Percentiles rank a stretch among this genome's conserved stretches.
These are phyloP conservation scores for Lepidurus packardi DNA, from an alignment of 1,140 invertebrate species.

Conservation along the genomic window DNA sequence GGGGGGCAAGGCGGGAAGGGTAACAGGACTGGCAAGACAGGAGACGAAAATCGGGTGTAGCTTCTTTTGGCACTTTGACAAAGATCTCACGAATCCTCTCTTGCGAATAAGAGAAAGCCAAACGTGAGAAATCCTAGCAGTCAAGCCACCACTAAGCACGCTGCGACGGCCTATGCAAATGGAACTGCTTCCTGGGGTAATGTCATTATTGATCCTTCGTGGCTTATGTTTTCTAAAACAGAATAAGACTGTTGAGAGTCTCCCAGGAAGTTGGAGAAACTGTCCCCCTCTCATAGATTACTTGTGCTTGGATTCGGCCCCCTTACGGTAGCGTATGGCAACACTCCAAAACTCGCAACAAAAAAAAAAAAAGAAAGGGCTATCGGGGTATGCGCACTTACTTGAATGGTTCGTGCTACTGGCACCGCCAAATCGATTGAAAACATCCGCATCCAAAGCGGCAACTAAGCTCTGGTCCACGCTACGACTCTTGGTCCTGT, in stretches of 20 bases:
- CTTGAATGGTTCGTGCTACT: not conserved
- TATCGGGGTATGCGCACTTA: not conserved
- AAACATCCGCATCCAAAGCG: constrained; percentile 72
- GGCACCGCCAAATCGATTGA: constrained; percentile 60
- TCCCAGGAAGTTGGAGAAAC: too few relatives aligned
- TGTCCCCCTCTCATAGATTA: too few relatives aligned
- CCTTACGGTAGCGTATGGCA: not conserved
- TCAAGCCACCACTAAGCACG: not conserved
- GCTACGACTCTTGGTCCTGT: constrained; percentile 77
- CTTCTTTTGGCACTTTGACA: not conserved
- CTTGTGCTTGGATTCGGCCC: too few relatives aligned
- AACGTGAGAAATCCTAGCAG: not conserved
- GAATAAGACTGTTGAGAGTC: too few relatives aligned
- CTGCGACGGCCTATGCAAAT: not conserved
- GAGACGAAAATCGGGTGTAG: not conserved
- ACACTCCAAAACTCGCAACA: not conserved
- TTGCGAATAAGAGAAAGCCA: not conserved
- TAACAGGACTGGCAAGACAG: not conserved
- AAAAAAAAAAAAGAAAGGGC: too few relatives aligned
- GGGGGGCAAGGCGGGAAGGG: not conserved
- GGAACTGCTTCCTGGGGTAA: not conserved
- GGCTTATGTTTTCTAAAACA: too few relatives aligned
- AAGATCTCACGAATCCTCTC: too few relatives aligned
- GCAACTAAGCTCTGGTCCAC: constrained; percentile 77
- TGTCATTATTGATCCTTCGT: not conserved